Evolutionary conservation across 2,113 vertebrate species (phyloP), one percentile per base, ranked within the genome.

Genomic region (Heloderma charlesbogerti): DNA sequence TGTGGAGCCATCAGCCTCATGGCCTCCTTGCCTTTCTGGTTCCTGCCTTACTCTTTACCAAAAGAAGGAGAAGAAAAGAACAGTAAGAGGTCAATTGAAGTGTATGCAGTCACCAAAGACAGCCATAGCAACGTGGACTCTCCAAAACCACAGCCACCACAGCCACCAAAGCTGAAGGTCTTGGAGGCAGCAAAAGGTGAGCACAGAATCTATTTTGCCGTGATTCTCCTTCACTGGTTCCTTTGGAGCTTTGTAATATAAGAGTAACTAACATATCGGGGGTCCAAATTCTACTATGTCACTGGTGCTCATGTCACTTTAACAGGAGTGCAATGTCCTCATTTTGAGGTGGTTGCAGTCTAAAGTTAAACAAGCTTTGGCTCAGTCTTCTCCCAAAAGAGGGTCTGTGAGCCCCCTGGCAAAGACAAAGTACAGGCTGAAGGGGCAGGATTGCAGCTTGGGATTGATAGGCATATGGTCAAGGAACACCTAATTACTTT

Each of bases 21-120:
- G 63, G 95, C 98, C 80, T 98, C 98, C 16, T 93, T 99, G 60
- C 98, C 99, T 54, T 99, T 99, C 96, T 99, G 98, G 98, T 99
- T 98, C 96, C 91, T 99, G 86, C 98, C 99, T 9, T 94, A 96
- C 13, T 95, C 95, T 66, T 92, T 97, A 74, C 90, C 95, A 54
- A 96, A 93, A 88, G 93, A 97, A 96, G 94, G 94, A 94, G 90
- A 92, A 8, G 92, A 92, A 37, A 83, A 79, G 79, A 92, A 31
- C 1, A 6, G 51, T 40, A 78, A 84, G 71, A 88, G 96, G 93
- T 94, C 90, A 3, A 87, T 8, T 34, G 80, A 92, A 27, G 87
- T 94, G 7, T 1, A 92, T 84, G 15, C 34, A 6, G 78, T 82
- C 86, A 31, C 88, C 78, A 91, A 90, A 95, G 94, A 87, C 51